Evolutionary conservation across 2,888 invertebrate genomes (phyloP), one percentile per base, ranked within the genome.

Genomic region (Diloba caeruleocephala): DNA sequence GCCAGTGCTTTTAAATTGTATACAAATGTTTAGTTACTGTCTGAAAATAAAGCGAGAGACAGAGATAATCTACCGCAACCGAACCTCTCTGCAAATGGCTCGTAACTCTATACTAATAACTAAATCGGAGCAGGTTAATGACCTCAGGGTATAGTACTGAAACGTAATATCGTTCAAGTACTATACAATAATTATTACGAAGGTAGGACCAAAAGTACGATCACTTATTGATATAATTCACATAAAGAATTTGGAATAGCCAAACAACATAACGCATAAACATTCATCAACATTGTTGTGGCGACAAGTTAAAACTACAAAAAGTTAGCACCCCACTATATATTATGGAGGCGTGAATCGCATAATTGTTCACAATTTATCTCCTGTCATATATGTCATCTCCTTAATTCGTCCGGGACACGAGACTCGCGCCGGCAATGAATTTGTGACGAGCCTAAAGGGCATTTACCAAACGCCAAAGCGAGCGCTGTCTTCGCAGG

Each of bases 301-400:
- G 37, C 50, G 50, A 66, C 59, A 62, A 52, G 53, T 37, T 50
- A 38, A 37, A 55, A 45, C 48, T 36, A 46, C 57, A 74, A 76
- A 74, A 79, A 69, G 50, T 69, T 37, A 58, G 34, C 71, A 72
- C 68, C 76, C 71, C 66, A 74, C 76, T 76, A 82, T 79, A 77
- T 72, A 75, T 80, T 73, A 73, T 61, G 15, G 33, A 64, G 70
- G 62, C 70, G 61, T 67, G 69, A 70, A 76, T 78, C 79, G 75
- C 78, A 78, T 88, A 88, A 90, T 90, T 89, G 90, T 84, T 82
- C 65, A 82, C 85, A 70, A 92, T 92, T 82, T 85, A 89, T 92
- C 77, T 72, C 74, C 86, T 86, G 92, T 90, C 92, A 81, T 79
- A 76, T 78, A 78, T 90, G 91, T 92, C 92, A 90, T 84, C 86